These are phyloP conservation scores for Oriolus oriolus DNA, from an alignment of 2,113 vertebrate species.

Conservation along the genomic window DNA sequence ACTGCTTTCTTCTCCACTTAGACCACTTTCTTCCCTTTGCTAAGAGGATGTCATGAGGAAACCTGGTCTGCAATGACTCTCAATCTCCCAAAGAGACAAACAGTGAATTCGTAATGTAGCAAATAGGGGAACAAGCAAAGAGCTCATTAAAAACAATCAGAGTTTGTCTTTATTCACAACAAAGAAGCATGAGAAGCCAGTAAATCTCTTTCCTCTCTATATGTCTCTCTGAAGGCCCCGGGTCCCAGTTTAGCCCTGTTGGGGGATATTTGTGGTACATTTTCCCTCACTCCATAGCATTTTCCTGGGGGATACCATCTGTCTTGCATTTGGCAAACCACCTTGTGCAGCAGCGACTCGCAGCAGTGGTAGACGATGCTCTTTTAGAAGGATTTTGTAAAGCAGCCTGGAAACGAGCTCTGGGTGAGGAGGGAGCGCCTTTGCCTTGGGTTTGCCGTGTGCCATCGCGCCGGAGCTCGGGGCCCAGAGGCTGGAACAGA, in stretches of 20 bases:
- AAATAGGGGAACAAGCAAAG: neutral
- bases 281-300: neutral
- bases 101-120: neutral
- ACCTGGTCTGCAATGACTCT: neutral
- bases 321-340: neutral
- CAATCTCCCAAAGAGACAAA: neutral
- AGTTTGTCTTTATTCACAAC: neutral
- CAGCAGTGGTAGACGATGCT: neutral
- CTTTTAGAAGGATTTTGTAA: neutral
- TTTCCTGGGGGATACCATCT: neutral
- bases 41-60: neutral
- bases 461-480: fast-evolving
- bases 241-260: neutral
- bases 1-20: neutral
- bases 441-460: neutral
- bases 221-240: neutral
- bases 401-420: neutral
- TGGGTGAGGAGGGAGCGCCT: neutral
- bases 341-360: neutral
- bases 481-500: too few species aligned
- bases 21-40: neutral
- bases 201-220: neutral
- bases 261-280: neutral
- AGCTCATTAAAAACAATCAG: neutral
- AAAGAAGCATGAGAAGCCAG: neutral